Evolutionary conservation across 2,797 vertebrate species (phyloP).

Genomic region (Lacerta viridis): DNA sequence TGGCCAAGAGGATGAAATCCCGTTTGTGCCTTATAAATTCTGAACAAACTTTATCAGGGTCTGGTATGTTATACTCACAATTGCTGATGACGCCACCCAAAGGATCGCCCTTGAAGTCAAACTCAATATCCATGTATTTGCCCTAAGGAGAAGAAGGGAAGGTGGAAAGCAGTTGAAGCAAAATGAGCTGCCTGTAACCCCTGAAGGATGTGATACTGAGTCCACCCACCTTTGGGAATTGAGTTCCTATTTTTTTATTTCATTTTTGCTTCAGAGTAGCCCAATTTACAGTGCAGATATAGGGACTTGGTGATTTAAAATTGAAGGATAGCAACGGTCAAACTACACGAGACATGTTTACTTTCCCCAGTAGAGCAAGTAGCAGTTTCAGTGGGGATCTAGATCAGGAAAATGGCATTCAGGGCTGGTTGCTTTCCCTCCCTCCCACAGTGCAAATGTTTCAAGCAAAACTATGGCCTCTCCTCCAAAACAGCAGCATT

Average conservation of each 20-base stretch:
- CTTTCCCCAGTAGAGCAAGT: not conserved
- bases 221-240: too few relatives aligned
- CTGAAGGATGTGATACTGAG: not conserved
- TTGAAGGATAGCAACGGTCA: not conserved
- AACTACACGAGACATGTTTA: not conserved
- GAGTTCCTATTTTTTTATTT: not conserved
- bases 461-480: not conserved
- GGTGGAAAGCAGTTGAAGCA: constrained; percentile 20
- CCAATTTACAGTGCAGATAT: not conserved
- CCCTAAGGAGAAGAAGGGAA: constrained; percentile 69
- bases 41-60: not conserved
- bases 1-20: not conserved
- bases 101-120: constrained; percentile 86
- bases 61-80: constrained; percentile 74
- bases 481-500: not conserved
- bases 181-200: not conserved
- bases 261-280: not conserved
- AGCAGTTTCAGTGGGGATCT: not conserved
- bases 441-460: not conserved
- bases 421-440: too few relatives aligned
- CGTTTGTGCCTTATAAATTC: not conserved
- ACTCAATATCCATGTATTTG: constrained; percentile 88
- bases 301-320: not conserved
- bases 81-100: constrained; percentile 85
- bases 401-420: not conserved